phyloP scores from a whole-genome alignment of 2,888 invertebrate species.

The Endotricha flammealis region DNA sequence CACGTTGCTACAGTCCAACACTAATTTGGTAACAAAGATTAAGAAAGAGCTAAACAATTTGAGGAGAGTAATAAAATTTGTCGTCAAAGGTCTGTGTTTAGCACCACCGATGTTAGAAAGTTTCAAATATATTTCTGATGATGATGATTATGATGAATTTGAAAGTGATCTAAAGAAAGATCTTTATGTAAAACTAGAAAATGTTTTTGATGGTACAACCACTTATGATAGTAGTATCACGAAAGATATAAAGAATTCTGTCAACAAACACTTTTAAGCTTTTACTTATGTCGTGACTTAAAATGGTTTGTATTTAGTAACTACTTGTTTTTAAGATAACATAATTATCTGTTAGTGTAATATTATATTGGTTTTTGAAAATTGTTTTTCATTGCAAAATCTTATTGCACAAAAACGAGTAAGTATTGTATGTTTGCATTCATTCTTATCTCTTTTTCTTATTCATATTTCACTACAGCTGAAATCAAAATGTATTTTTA shows the following conservation, averaged over 20 bases:
- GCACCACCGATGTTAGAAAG: slow-evolving; percentile 21
- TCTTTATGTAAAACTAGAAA: slow-evolving; percentile 10
- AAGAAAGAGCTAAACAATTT: slow-evolving; percentile 47
- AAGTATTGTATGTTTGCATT: too few species aligned
- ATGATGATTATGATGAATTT: slow-evolving; percentile 3
- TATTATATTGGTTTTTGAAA: too few species aligned
- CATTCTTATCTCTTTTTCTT: too few species aligned
- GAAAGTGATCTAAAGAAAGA: slow-evolving; percentile 4
- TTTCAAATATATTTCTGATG: neutral
- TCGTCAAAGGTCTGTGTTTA: slow-evolving; percentile 41
- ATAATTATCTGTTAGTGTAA: too few species aligned
- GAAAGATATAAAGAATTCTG: slow-evolving; percentile 29
- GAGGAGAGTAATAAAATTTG: slow-evolving; percentile 45
- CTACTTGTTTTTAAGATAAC: too few species aligned
- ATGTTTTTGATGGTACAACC: slow-evolving; percentile 22
- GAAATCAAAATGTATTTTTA: too few species aligned
- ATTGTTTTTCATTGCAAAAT: too few species aligned
- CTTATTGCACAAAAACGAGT: too few species aligned
- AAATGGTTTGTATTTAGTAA: slow-evolving; percentile 1
- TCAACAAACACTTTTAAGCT: slow-evolving; percentile 19
- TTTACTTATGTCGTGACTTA: neutral
- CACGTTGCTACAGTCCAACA: slow-evolving; percentile 45
- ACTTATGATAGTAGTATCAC: slow-evolving; percentile 40
- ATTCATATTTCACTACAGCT: too few species aligned
- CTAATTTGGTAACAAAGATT: slow-evolving; percentile 41